Conservation (phyloP, 1,140 invertebrate species). For the Cyphomyrmex costatus region DNA sequence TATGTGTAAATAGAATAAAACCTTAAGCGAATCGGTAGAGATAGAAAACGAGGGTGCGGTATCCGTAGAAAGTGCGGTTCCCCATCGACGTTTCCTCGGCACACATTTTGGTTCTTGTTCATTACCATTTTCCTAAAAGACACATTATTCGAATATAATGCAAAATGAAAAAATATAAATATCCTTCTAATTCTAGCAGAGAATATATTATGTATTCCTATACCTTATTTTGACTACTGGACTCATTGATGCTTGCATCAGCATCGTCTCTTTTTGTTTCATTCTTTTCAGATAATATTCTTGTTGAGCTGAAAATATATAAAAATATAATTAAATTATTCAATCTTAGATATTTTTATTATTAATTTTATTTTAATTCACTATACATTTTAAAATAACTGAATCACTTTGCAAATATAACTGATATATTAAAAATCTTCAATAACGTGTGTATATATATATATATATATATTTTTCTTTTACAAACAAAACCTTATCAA, state of each 20-base stretch:
- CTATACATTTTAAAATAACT: neutral
- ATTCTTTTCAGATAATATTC: slow-evolving; percentile 73
- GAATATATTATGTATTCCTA: neutral
- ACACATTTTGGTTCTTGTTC: slow-evolving; percentile 81
- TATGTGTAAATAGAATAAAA: slow-evolving; percentile 61
- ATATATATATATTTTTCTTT: neutral
- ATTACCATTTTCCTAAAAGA: slow-evolving; percentile 80
- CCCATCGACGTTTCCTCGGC: slow-evolving; percentile 86
- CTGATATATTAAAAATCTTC: neutral
- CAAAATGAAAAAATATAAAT: neutral
- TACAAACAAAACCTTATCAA: neutral
- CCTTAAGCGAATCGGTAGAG: slow-evolving; percentile 87
- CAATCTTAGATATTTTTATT: neutral
- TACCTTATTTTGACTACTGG: slow-evolving; percentile 78
- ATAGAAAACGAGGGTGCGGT: slow-evolving; percentile 84
- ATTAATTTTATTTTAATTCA: neutral
- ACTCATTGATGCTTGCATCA: slow-evolving; percentile 69
- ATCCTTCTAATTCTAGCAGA: neutral
- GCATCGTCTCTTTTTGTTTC: slow-evolving; percentile 74
- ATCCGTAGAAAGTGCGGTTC: slow-evolving; percentile 80
- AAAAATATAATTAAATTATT: neutral
- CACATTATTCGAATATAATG: slow-evolving; percentile 30
- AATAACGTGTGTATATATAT: neutral
- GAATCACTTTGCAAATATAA: slow-evolving; percentile 14
- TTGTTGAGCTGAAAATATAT: slow-evolving; percentile 70